Evolutionary conservation across 23 tunicate species (phyloP).

Genomic region (Styela plicata): DNA sequence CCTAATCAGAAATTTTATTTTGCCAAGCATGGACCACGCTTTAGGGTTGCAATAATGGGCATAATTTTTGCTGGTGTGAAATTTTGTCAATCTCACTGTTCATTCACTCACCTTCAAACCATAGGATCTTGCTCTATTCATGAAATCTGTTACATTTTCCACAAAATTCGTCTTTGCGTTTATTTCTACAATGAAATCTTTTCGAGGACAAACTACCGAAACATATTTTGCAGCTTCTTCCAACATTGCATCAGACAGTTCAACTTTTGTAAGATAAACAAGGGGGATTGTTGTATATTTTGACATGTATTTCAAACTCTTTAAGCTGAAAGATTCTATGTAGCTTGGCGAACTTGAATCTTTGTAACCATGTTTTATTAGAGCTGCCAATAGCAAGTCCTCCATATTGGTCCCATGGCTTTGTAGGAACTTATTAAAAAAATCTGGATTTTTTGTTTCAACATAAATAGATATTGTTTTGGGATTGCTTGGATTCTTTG

Average conservation of each 20-base stretch:
- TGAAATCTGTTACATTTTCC: slow-evolving; percentile 17
- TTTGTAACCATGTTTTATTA: slow-evolving; percentile 58
- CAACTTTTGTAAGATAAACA: slow-evolving; percentile 25
- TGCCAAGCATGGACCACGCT: too few species aligned
- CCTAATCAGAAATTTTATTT: too few species aligned
- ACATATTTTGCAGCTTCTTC: neutral
- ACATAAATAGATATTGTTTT: slow-evolving; percentile 46
- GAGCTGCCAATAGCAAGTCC: slow-evolving; percentile 53
- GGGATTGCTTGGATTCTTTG: slow-evolving; percentile 21
- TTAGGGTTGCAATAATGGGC: too few species aligned
- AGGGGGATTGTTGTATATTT: slow-evolving; percentile 58
- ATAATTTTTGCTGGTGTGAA: too few species aligned
- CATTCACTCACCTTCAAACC: slow-evolving; percentile 34
- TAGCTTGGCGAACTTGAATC: slow-evolving; percentile 42
- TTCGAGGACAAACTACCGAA: slow-evolving; percentile 26
- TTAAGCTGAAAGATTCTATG: slow-evolving; percentile 67
- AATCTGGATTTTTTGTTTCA: slow-evolving; percentile 49
- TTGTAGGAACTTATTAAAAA: slow-evolving; percentile 30
- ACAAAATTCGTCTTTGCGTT: slow-evolving; percentile 16
- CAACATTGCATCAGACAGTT: neutral
- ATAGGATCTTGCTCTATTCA: slow-evolving; percentile 25
- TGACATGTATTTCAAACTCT: slow-evolving; percentile 60
- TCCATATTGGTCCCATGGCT: slow-evolving; percentile 50
- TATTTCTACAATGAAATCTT: slow-evolving; percentile 37
- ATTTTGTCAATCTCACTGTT: too few species aligned